Percentiles rank a stretch among this genome's conserved stretches.
phyloP scores from a whole-genome alignment of 1,140 invertebrate genomes.

The Zaprionus vittiger region DNA sequence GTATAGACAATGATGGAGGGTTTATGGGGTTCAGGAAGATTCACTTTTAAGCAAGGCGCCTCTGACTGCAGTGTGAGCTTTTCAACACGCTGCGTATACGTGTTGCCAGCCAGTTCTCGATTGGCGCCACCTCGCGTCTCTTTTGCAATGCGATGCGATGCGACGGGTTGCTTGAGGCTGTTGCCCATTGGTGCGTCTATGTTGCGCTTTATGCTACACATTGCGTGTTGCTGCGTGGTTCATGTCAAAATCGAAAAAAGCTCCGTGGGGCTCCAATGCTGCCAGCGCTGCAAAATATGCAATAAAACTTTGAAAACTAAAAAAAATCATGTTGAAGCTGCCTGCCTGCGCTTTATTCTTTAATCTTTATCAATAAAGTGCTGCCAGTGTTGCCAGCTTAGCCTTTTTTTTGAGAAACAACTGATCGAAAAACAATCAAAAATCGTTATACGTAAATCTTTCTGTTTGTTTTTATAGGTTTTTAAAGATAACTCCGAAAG shows the following conservation, averaged over 20 bases:
- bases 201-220: constrained; percentile 67
- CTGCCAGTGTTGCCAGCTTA: too few species aligned
- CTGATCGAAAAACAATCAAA: too few species aligned
- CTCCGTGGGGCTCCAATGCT: constrained; percentile 17
- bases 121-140: constrained; percentile 46
- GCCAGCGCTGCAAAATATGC: constrained; percentile 71
- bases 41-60: constrained; percentile 9
- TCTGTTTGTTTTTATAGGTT: too few species aligned
- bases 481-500: too few species aligned
- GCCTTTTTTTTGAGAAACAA: too few species aligned
- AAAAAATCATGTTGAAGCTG: constrained; percentile 4
- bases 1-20: not conserved
- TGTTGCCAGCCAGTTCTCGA: not conserved
- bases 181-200: constrained; percentile 34
- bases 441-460: too few species aligned
- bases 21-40: not conserved
- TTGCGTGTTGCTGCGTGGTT: constrained; percentile 46
- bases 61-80: constrained; percentile 23
- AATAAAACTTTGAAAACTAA: constrained; percentile 49
- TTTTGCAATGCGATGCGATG: constrained; percentile 36
- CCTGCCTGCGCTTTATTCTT: not conserved
- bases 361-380: not conserved
- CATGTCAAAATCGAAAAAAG: constrained; percentile 36
- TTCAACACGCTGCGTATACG: constrained; percentile 18
- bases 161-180: constrained; percentile 12